Evolutionary conservation across 1,140 invertebrate genomes (phyloP).

Genomic region (Melitaea cinxia): DNA sequence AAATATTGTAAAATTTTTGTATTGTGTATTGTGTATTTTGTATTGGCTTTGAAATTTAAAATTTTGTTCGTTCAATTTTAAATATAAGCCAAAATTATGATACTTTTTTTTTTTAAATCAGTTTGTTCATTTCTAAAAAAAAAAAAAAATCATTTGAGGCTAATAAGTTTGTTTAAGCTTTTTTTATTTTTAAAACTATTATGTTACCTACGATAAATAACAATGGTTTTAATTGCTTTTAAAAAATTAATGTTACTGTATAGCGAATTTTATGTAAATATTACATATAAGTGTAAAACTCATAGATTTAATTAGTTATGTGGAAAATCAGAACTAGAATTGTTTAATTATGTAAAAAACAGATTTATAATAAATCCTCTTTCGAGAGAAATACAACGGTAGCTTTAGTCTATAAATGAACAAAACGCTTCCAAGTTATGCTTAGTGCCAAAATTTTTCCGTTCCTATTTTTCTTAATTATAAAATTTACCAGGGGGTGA

Average conservation of each 20-base stretch:
- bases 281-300: constrained; percentile 7
- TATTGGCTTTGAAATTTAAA: neutral
- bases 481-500: neutral
- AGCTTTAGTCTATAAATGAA: constrained; percentile 6
- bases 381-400: constrained; percentile 15
- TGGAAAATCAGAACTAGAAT: too few species aligned
- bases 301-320: constrained; percentile 8
- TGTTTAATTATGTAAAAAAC: constrained; percentile 3
- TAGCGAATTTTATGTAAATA: constrained; percentile 11
- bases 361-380: constrained; percentile 9
- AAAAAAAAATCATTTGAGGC: too few species aligned
- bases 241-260: constrained; percentile 1
- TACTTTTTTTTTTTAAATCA: too few species aligned
- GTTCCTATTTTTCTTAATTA: constrained; percentile 26
- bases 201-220: constrained; percentile 4
- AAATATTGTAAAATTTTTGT: constrained; percentile 15
- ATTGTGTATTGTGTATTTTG: constrained; percentile 4
- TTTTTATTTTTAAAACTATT: neutral
- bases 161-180: neutral
- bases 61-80: constrained; percentile 1
- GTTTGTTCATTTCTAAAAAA: too few species aligned
- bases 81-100: too few species aligned
- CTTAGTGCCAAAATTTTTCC: constrained; percentile 33
- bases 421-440: constrained; percentile 24
- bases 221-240: neutral